Evolutionary conservation across 2,113 vertebrate genomes (phyloP).

Genomic region (Caloenas nicobarica): DNA sequence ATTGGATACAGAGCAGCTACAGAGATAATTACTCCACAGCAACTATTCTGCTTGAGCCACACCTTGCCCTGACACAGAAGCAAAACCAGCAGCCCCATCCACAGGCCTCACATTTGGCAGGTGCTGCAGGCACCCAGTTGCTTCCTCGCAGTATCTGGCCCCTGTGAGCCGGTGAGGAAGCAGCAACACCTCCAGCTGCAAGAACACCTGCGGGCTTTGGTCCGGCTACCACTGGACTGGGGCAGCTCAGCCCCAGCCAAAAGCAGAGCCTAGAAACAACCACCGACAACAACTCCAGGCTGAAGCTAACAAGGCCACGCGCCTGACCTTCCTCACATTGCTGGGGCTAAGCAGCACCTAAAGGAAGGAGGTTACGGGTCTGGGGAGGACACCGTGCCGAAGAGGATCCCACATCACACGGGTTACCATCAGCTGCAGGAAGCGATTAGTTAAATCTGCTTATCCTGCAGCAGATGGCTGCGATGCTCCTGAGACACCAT

Average conservation of each 20-base stretch:
- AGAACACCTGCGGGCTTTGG: neutral
- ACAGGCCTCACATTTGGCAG: fast-evolving
- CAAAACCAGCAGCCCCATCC: neutral
- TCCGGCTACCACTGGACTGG: fast-evolving
- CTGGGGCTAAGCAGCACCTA: neutral
- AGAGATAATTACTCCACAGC: neutral
- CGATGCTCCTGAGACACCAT: neutral
- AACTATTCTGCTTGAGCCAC: neutral
- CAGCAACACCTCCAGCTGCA: neutral
- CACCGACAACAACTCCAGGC: neutral
- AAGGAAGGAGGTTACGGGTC: conserved; percentile 30
- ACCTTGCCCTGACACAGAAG: neutral
- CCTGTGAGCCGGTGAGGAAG: fast-evolving
- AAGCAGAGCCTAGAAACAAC: neutral
- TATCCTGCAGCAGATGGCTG: conserved; percentile 53
- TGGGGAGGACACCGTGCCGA: conserved; percentile 24
- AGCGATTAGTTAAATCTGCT: conserved; percentile 63
- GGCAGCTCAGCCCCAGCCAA: neutral
- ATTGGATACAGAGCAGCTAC: neutral
- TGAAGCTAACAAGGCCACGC: neutral
- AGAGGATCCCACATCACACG: conserved; percentile 8
- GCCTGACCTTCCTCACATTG: neutral
- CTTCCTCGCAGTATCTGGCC: neutral
- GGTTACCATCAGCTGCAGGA: conserved; percentile 41
- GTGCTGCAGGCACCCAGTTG: fast-evolving